Base-by-base conservation (phyloP, 2,113 vertebrate genomes). In the Dryoscopus gambensis region DNA sequence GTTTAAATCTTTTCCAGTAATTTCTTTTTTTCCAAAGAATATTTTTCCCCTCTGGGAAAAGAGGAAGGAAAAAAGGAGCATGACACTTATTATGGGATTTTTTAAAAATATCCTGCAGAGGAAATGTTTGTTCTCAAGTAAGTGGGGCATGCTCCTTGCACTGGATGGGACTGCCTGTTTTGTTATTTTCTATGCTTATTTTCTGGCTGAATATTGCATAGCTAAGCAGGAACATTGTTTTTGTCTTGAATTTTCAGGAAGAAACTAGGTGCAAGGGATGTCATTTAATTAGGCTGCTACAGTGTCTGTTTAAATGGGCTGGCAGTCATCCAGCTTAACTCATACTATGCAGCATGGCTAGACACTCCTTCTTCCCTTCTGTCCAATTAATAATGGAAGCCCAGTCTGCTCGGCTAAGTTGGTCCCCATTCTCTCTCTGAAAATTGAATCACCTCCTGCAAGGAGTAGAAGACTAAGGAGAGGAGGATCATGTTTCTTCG, bases 81-180 rank as follows among this genome's bases (percentile, higher is more conserved):
- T 95, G 79, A 89, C 49, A 88, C 39, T 91, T 73, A 91, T 76
- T 87, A 55, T 3, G 8, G 31, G 24, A 68, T 86, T 88, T 91
- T 56, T 11, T 0, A 0, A 56, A 91, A 94, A 71, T 78, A 55
- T 60, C 63, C 87, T 82, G 35, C 73, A 95, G 76, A 93, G 49
- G 42, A 96, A 96, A 88, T 81, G 35, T 89, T 92, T 96, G 46
- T 93, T 88, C 49, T 85, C 62, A 92, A 95, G 56, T 47, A 82
- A 76, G 30, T 27, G 27, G 19, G 57, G 13, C 44, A 67, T 78
- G 16, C 37, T 74, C 18, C 37, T 87, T 89, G 44, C n/a, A 47
- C 14, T 80, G 42, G 71, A 67, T 50, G 3, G 52, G 15, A 40
- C 13, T 52, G 76, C 22, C 39, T 84, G 23, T 90, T 96, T 90